Percentiles rank a stretch among this genome's conserved stretches.
These are phyloP conservation scores for Apis florea DNA, from an alignment of 1,140 invertebrate species.

Conservation along the genomic window DNA sequence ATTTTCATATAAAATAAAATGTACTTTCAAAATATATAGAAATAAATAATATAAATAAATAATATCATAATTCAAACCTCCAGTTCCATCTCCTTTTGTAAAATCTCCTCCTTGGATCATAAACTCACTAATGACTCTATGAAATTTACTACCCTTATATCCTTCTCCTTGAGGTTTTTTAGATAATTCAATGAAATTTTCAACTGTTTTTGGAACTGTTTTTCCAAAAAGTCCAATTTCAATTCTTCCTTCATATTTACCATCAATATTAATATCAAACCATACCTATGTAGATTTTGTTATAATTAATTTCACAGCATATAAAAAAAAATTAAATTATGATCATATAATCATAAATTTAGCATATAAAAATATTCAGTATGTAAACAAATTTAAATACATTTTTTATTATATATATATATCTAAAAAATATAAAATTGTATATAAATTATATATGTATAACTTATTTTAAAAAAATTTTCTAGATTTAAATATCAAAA, in stretches of 20 bases:
- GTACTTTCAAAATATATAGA: background rate
- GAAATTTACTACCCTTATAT: constrained; percentile 95
- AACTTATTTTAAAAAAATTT: background rate
- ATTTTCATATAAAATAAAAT: background rate
- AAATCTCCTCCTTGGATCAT: constrained; percentile 98
- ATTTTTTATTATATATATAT: background rate
- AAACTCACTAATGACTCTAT: constrained; percentile 95
- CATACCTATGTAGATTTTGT: constrained; percentile 86
- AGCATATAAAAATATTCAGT: too few relatives aligned
- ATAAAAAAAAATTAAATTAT: background rate
- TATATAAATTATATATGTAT: background rate
- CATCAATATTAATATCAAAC: constrained; percentile 96
- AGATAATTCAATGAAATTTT: constrained; percentile 94
- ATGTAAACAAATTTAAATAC: background rate
- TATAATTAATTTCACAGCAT: background rate
- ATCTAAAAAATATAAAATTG: background rate
- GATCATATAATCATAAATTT: too few relatives aligned
- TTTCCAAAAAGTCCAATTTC: constrained; percentile 97
- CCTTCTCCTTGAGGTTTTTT: constrained; percentile 89
- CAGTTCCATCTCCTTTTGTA: constrained; percentile 95
- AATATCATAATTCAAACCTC: constrained; percentile 81
- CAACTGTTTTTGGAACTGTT: constrained; percentile 96
- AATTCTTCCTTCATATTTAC: constrained; percentile 87
- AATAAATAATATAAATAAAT: background rate
- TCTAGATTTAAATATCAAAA: background rate